Percentiles rank a stretch among this genome's conserved stretches.
phyloP scores from a whole-genome alignment of 2,797 vertebrate species.

The Lemur catta region DNA sequence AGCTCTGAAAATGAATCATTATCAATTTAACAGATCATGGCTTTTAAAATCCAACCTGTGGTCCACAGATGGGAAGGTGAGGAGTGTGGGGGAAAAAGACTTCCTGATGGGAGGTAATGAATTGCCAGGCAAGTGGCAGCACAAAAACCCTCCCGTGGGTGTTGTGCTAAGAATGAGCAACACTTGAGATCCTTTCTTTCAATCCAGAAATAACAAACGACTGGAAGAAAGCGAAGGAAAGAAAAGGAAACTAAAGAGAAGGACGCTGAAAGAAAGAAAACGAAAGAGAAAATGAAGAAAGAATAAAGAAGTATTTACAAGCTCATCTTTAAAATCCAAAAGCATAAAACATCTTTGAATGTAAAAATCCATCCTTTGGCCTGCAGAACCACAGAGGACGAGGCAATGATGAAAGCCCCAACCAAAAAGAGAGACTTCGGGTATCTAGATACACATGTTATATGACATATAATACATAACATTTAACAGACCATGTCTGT shows the following conservation, averaged over 20 bases:
- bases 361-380: not conserved
- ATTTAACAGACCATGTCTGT: not conserved
- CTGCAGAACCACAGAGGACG: not conserved
- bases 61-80: not conserved
- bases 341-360: not conserved
- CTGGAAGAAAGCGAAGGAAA: not conserved
- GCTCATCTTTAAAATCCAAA: constrained; percentile 52
- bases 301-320: constrained; percentile 19
- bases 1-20: not conserved
- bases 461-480: not conserved
- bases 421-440: not conserved
- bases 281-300: not conserved
- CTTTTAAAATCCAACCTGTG: constrained; percentile 31
- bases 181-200: not conserved
- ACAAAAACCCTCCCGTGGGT: not conserved
- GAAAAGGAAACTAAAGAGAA: not conserved
- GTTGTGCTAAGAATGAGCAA: not conserved
- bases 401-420: not conserved
- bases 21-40: not conserved
- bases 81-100: not conserved
- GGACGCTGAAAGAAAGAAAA: not conserved
- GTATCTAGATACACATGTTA: not conserved
- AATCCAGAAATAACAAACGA: not conserved
- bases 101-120: not conserved
- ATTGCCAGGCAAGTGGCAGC: not conserved